Conservation (phyloP, 2,888 invertebrate genomes). For the Mechanitis messenoides region DNA sequence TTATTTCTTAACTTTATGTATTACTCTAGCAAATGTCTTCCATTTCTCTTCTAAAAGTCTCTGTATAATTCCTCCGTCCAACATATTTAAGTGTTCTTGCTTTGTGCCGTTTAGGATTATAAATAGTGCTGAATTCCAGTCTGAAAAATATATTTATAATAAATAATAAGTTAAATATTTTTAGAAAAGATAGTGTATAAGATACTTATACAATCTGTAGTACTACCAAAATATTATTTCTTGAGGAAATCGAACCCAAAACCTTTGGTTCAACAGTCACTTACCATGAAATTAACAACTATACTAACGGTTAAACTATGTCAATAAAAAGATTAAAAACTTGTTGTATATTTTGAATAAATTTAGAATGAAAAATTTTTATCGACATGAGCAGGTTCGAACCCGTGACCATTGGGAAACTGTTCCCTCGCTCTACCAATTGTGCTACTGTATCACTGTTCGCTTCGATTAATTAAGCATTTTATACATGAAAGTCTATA, state of each 20-base stretch:
- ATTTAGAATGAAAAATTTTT: no score
- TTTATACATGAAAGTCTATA: no score
- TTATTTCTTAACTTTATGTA: neutral
- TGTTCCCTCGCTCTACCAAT: no score
- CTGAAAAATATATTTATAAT: constrained; percentile 68
- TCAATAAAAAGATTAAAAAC: no score
- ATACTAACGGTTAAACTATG: no score
- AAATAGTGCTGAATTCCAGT: constrained; percentile 98
- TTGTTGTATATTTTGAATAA: no score
- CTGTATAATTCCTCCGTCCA: constrained; percentile 98
- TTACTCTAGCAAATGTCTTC: constrained; percentile 97
- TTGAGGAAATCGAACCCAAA: no score
- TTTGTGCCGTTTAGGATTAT: constrained; percentile 98
- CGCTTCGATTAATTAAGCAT: no score
- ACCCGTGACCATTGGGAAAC: no score
- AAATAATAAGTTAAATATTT: constrained; percentile 7
- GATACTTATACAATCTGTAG: neutral
- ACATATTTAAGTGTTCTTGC: constrained; percentile 98
- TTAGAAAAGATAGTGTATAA: constrained; percentile 10
- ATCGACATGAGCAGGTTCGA: no score
- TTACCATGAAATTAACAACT: neutral
- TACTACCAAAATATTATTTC: no score
- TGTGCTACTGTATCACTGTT: no score
- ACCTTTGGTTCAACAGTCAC: neutral
- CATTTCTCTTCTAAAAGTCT: constrained; percentile 98